Evolutionary conservation across 2,113 vertebrate genomes (phyloP).

Genomic region (Nycticryphes semicollaris): DNA sequence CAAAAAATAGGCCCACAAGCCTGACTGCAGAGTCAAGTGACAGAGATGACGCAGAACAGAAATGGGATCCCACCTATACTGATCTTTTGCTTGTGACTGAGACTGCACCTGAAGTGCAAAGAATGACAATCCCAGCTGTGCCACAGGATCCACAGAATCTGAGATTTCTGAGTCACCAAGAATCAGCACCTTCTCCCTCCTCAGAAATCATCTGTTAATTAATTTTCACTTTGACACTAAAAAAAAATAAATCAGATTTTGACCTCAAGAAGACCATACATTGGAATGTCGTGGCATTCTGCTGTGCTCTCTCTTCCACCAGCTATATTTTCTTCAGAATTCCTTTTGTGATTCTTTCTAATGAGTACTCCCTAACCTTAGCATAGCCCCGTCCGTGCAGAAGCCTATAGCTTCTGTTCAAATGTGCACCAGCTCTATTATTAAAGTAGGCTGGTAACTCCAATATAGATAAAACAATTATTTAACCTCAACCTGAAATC

Average conservation of each 20-base stretch:
- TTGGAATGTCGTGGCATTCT: rapidly evolving
- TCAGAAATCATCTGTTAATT: not conserved
- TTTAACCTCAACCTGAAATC: not conserved
- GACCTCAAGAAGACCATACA: not conserved
- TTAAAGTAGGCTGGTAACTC: not conserved
- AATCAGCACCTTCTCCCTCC: not conserved
- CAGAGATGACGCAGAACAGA: not conserved
- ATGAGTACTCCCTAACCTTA: not conserved
- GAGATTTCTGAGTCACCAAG: not conserved
- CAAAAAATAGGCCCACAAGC: not conserved
- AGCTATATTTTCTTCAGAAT: not conserved
- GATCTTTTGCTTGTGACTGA: not conserved
- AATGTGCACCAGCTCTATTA: not conserved
- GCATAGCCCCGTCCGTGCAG: not conserved
- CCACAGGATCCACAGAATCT: not conserved
- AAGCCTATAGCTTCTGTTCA: not conserved
- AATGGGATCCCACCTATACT: not conserved
- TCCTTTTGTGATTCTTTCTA: not conserved
- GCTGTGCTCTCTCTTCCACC: not conserved
- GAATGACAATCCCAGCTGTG: not conserved
- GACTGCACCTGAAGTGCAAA: not conserved
- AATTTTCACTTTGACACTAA: not conserved
- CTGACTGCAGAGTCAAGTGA: not conserved
- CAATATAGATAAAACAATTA: not conserved
- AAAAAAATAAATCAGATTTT: not conserved